A percentile compares a stretch with the other conserved stretches of the same genome.
These are phyloP conservation scores for Prolemur simus DNA, from an alignment of 2,113 vertebrate species.

Conservation along the genomic window DNA sequence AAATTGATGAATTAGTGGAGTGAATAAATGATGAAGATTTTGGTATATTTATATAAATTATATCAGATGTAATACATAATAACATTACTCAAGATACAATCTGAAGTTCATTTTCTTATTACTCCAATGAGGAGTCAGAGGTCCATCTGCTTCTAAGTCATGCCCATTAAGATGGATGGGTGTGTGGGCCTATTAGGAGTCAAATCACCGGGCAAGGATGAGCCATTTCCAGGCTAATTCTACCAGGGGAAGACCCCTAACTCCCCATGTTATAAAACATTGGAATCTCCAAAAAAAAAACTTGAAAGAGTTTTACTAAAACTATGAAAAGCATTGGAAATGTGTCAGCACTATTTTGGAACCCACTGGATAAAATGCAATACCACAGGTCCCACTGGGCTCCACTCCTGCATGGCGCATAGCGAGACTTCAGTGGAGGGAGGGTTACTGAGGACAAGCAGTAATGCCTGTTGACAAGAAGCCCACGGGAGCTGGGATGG, in stretches of 20 bases:
- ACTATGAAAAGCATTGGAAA: background rate
- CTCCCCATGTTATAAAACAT: background rate
- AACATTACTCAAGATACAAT: background rate
- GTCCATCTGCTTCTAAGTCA: background rate
- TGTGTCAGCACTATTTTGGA: background rate
- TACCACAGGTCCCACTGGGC: background rate
- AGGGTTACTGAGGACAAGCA: background rate
- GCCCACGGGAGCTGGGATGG: background rate
- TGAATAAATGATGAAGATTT: background rate
- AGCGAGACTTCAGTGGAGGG: background rate
- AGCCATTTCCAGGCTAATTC: background rate
- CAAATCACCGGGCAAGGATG: background rate
- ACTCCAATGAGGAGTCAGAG: background rate
- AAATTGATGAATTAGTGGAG: background rate
- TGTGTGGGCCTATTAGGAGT: background rate
- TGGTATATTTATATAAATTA: background rate
- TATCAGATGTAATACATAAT: background rate
- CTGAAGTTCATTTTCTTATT: conserved; percentile 12
- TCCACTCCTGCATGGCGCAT: background rate
- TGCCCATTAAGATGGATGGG: background rate
- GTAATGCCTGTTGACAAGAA: background rate
- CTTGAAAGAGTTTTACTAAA: background rate
- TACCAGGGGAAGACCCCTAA: background rate
- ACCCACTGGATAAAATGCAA: background rate
- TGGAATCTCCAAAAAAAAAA: background rate